Evolutionary conservation across 2,797 vertebrate genomes (phyloP).

Genomic region (Hypotaenidia okinawae): DNA sequence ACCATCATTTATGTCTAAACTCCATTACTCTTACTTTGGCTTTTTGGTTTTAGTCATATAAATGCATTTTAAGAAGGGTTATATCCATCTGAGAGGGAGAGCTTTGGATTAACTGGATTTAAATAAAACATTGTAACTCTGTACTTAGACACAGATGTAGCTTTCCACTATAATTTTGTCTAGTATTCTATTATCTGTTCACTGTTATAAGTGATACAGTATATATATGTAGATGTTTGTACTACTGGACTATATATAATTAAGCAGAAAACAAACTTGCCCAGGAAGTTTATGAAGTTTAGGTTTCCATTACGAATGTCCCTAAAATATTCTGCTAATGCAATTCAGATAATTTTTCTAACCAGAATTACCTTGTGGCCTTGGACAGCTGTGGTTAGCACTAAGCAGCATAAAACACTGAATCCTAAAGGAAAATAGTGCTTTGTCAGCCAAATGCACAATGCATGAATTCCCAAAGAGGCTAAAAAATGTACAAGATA

Average conservation of each 20-base stretch:
- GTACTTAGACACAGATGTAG: not conserved
- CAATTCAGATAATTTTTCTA: not conserved
- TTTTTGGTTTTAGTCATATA: not conserved
- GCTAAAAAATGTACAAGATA: constrained; percentile 25
- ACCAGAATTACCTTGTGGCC: not conserved
- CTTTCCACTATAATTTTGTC: not conserved
- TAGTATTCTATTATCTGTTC: not conserved
- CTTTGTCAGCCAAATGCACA: constrained; percentile 47
- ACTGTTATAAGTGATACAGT: not conserved
- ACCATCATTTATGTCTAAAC: not conserved
- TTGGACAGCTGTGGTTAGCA: constrained; percentile 24
- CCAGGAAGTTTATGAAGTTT: not conserved
- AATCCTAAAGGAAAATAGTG: constrained; percentile 57
- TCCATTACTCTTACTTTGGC: not conserved
- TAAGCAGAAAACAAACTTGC: not conserved
- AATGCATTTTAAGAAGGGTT: not conserved
- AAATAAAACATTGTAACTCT: not conserved
- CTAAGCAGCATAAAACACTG: constrained; percentile 35
- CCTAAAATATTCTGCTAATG: not conserved
- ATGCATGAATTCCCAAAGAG: constrained; percentile 48
- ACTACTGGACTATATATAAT: not conserved
- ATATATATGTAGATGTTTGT: not conserved
- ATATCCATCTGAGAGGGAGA: not conserved
- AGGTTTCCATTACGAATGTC: not conserved
- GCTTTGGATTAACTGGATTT: not conserved